These are phyloP conservation scores for Ectemnius continuus DNA, from an alignment of 2,888 invertebrate genomes.

Conservation along the genomic window DNA sequence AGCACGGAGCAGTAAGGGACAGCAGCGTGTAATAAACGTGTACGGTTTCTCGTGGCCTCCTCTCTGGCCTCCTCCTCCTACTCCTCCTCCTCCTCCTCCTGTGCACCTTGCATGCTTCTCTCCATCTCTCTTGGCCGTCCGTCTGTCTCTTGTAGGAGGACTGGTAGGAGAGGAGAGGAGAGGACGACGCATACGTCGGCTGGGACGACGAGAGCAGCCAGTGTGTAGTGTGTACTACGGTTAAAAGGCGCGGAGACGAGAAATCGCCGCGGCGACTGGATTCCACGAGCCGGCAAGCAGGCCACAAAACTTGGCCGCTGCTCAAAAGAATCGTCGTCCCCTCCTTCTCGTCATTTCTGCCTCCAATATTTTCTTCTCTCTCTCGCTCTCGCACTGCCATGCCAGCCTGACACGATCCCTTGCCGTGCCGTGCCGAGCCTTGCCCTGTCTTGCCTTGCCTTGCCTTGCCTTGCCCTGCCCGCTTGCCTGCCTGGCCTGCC, in stretches of 20 bases:
- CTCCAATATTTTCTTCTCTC: constrained; percentile 19
- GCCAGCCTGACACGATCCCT: too few relatives aligned
- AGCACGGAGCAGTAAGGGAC: constrained; percentile 51
- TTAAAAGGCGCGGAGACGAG: constrained; percentile 64
- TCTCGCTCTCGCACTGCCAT: constrained; percentile 21
- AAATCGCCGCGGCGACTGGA: constrained; percentile 69
- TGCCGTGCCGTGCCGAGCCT: background rate
- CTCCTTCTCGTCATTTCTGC: constrained; percentile 29
- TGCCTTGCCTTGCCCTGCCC: background rate
- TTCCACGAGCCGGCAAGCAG: constrained; percentile 65
- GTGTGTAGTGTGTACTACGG: constrained; percentile 45
- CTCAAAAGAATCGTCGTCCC: constrained; percentile 68
- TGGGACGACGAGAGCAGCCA: constrained; percentile 17
- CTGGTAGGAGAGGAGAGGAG: background rate
- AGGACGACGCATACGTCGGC: constrained; percentile 12
- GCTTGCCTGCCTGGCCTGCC: background rate
- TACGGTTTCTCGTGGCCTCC: constrained; percentile 49
- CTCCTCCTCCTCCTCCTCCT: constrained; percentile 10
- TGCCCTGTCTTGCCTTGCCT: background rate
- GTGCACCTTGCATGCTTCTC: constrained; percentile 36
- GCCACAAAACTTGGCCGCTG: constrained; percentile 70
- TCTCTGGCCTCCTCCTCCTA: background rate
- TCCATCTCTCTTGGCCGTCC: constrained; percentile 11
- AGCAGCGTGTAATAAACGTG: constrained; percentile 59
- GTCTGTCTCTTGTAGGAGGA: constrained; percentile 9